Percentiles rank a stretch among this genome's conserved stretches.
phyloP scores from a whole-genome alignment of 2,113 vertebrate genomes.

The Rana temporaria region DNA sequence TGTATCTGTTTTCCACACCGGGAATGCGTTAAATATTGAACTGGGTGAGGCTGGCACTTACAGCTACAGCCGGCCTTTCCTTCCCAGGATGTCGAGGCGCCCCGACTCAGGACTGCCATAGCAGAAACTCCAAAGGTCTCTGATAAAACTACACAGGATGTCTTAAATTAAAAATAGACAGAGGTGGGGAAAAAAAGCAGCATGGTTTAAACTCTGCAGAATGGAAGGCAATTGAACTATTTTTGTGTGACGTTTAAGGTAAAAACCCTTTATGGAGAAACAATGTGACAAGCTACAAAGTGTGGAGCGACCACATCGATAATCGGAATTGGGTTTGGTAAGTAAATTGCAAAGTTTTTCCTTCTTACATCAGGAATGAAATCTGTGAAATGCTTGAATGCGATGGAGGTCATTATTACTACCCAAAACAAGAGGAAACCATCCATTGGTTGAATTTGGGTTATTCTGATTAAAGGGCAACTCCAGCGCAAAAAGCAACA shows the following conservation, averaged over 20 bases:
- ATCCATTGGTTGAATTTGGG: too few species aligned
- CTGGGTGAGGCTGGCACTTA: not conserved
- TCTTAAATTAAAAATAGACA: slow-evolving; percentile 48
- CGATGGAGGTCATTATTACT: too few species aligned
- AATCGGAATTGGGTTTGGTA: too few species aligned
- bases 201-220: slow-evolving; percentile 17
- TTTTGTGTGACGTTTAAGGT: not conserved
- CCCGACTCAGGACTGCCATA: not conserved
- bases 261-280: not conserved
- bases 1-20: not conserved
- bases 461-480: too few species aligned
- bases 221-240: slow-evolving; percentile 21
- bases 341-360: too few species aligned
- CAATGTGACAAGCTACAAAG: too few species aligned
- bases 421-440: too few species aligned
- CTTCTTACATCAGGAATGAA: too few species aligned
- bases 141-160: slow-evolving; percentile 48
- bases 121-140: slow-evolving; percentile 1
- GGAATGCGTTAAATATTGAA: slow-evolving; percentile 37
- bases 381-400: too few species aligned
- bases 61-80: not conserved
- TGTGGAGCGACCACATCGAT: too few species aligned
- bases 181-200: slow-evolving; percentile 42
- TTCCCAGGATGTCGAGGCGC: not conserved
- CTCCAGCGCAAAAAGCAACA: too few species aligned